Evolutionary conservation across 2,797 vertebrate species (phyloP).

Genomic region (Lutjanus argentimaculatus): DNA sequence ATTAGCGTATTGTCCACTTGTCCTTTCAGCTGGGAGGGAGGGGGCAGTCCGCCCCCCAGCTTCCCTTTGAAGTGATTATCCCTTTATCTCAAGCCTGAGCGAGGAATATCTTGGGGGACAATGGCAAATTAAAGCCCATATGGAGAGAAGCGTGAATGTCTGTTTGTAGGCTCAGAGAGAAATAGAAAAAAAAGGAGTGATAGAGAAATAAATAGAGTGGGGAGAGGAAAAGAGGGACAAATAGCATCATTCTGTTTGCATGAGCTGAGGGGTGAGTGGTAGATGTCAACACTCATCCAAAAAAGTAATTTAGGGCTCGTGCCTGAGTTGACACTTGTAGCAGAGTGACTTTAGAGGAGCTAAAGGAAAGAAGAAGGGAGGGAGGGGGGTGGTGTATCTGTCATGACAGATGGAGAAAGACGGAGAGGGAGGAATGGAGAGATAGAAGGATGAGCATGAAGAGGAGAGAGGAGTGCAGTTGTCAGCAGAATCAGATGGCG

Average conservation of each 20-base stretch:
- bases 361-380: conserved; percentile 35
- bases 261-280: conserved; percentile 61
- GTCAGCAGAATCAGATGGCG: conserved; percentile 91
- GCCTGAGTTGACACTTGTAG: conserved; percentile 81
- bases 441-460: conserved; percentile 76
- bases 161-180: conserved; percentile 82
- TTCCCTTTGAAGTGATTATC: conserved; percentile 99
- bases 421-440: conserved; percentile 56
- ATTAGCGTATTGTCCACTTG: conserved; percentile 98
- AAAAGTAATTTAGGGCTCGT: conserved; percentile 76
- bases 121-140: conserved; percentile 92
- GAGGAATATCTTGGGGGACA: conserved; percentile 95
- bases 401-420: conserved; percentile 68
- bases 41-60: conserved; percentile 88
- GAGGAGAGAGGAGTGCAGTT: conserved; percentile 84
- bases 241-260: conserved; percentile 69
- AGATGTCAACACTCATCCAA: conserved; percentile 71
- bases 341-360: conserved; percentile 67
- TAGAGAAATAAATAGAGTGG: conserved; percentile 68
- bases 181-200: conserved; percentile 53
- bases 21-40: conserved; percentile 91
- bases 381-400: conserved; percentile 36
- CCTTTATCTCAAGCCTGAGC: conserved; percentile 98
- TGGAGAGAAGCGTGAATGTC: conserved; percentile 90
- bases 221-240: conserved; percentile 32